Evolutionary conservation across 2,113 vertebrate species (phyloP).

Genomic region (Amphiprion percula): DNA sequence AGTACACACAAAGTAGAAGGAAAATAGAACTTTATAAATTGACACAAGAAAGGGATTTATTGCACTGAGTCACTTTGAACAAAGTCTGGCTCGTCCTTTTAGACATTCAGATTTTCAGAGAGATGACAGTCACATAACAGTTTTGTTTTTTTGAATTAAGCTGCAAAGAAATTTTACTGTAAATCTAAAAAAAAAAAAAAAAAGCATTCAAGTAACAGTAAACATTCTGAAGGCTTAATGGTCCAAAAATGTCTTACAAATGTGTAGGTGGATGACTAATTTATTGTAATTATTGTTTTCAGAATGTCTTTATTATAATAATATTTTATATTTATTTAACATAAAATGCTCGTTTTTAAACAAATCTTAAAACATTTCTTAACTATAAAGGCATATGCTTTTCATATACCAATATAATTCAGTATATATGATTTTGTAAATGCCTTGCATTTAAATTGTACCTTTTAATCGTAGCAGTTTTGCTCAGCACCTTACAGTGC

Average conservation of each 20-base stretch:
- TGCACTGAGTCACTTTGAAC: not conserved
- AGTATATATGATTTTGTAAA: too few species aligned
- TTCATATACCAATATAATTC: too few species aligned
- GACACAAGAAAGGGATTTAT: not conserved
- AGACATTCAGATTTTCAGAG: conserved; percentile 1
- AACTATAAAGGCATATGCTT: too few species aligned
- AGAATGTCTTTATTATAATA: not conserved
- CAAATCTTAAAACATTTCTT: too few species aligned
- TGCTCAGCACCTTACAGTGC: too few species aligned
- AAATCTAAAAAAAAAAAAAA: not conserved
- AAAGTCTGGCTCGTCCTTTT: not conserved
- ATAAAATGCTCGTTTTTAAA: too few species aligned
- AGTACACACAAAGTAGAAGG: not conserved
- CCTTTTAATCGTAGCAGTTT: too few species aligned
- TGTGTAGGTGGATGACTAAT: not conserved
- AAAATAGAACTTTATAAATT: not conserved
- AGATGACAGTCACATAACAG: not conserved
- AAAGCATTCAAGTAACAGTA: not conserved
- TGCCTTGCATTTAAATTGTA: too few species aligned
- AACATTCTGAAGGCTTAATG: not conserved
- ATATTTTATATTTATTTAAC: too few species aligned
- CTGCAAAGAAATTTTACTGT: conserved; percentile 10
- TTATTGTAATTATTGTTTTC: too few species aligned
- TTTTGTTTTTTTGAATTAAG: conserved; percentile 31
- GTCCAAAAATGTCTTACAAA: not conserved